phyloP scores from a whole-genome alignment of 2,113 vertebrate genomes.

The Upupa epops region DNA sequence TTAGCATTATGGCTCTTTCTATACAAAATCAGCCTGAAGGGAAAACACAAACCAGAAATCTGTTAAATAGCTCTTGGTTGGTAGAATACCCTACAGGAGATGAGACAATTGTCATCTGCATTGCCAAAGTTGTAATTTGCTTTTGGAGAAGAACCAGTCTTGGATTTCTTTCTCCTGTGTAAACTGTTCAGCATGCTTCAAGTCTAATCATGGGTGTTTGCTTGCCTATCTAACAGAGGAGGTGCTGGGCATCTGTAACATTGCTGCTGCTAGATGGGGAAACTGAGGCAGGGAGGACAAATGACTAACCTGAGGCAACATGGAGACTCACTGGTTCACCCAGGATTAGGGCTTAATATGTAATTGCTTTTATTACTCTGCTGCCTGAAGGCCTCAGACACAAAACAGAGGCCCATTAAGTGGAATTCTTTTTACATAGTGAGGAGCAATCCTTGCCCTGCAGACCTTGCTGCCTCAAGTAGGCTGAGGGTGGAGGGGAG shows the following conservation, averaged over 20 bases:
- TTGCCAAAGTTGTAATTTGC: not conserved
- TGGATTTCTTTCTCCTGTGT: not conserved
- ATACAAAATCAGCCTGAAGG: not conserved
- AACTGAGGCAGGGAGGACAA: conserved; percentile 45
- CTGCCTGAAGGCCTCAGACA: conserved; percentile 58
- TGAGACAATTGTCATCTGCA: not conserved
- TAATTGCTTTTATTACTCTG: conserved; percentile 58
- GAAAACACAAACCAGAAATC: not conserved
- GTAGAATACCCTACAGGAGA: not conserved
- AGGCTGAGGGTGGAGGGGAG: conserved; percentile 53
- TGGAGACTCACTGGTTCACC: conserved; percentile 8
- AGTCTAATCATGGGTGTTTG: not conserved
- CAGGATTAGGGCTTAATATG: conserved; percentile 54
- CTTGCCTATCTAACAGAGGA: not conserved
- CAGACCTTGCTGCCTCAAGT: conserved; percentile 37
- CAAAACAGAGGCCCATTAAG: conserved; percentile 41
- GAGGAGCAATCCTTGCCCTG: conserved; percentile 54
- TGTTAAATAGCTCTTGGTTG: conserved; percentile 19
- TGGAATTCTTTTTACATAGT: not conserved
- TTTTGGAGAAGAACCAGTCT: not conserved
- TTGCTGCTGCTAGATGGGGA: not conserved
- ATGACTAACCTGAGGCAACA: conserved; percentile 39
- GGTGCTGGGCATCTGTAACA: not conserved
- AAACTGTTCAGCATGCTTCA: not conserved
- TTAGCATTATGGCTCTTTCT: not conserved